phyloP scores from a whole-genome alignment of 2,888 invertebrate genomes.

The Deilephila porcellus region DNA sequence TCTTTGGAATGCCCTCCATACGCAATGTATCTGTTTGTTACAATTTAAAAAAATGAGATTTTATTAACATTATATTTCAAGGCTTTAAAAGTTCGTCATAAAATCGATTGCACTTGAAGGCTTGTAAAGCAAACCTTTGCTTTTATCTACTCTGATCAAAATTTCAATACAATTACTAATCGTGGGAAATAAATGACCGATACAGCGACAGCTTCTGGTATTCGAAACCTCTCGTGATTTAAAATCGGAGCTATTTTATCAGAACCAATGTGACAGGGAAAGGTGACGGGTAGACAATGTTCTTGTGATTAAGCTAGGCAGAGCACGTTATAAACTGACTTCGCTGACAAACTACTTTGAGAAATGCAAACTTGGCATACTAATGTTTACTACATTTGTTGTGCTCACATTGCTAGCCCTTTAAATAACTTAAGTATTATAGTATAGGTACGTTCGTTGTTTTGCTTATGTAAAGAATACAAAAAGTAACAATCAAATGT shows the following conservation, averaged over 20 bases:
- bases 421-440: no score
- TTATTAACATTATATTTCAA: no score
- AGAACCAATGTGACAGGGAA: neutral
- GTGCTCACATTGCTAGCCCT: no score
- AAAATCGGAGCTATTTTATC: neutral
- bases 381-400: no score
- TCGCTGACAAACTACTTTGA: no score
- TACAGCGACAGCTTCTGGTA: neutral
- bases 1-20: no score
- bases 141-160: neutral
- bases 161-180: neutral
- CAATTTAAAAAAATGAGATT: no score
- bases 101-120: neutral
- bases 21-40: no score
- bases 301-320: neutral
- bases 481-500: neutral
- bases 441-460: no score
- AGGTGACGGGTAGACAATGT: neutral
- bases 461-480: neutral
- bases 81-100: no score
- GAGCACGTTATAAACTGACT: no score
- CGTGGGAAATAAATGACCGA: conserved; percentile 2
- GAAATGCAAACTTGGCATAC: no score
- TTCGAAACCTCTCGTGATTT: neutral
- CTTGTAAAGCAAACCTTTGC: neutral